Evolutionary conservation across 2,888 invertebrate species (phyloP), one percentile per base, ranked within the genome.

Genomic region (Pherbina coryleti): DNA sequence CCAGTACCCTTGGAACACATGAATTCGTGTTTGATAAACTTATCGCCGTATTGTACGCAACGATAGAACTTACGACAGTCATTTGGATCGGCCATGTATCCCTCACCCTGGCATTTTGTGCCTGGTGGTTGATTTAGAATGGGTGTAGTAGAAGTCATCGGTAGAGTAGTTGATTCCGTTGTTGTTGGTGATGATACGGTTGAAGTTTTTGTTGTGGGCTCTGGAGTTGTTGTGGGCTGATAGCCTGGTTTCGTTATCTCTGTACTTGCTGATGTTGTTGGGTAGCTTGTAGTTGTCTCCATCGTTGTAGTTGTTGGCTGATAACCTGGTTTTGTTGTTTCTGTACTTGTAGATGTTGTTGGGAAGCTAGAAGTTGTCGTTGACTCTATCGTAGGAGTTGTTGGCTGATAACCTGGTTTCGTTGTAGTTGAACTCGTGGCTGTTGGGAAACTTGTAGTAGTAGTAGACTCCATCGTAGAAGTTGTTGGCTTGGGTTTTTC

Each of bases 51-150:
- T 78, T 91, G 89, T 0, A 93, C 93, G 85, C 94, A 94, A 57
- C 94, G 91, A 84, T 93, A 93, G 87, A 94, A 94, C 84, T 92
- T 93, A 31, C 91, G 91, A 83, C 94, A 94, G 78, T 92, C 90
- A n/a, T 83, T 83, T 2, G 88, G 85, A 84, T 91, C 90, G 0
- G 87, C 87, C 44, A 89, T 84, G 79, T 90, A 91, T 34, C 91
- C 91, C 76, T 90, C 91, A 0, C 83, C 79, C 9, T 78, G 84
- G 67, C 91, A 91, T 57, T 84, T 91, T 85, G 67, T 82, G 8
- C 49, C 88, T 3, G 87, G 82, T 11, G 86, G 84, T 1, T 86
- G 80, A 73, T 84, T 89, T 0, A 89, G 82, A 5, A 66, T 78
- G 17, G 78, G 78, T 4, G 82, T 80, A 1, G 79, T 71, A 55